Percentiles rank a stretch among this genome's conserved stretches.
Conservation (phyloP, 2,888 invertebrate genomes). For the Dugesia japonica region DNA sequence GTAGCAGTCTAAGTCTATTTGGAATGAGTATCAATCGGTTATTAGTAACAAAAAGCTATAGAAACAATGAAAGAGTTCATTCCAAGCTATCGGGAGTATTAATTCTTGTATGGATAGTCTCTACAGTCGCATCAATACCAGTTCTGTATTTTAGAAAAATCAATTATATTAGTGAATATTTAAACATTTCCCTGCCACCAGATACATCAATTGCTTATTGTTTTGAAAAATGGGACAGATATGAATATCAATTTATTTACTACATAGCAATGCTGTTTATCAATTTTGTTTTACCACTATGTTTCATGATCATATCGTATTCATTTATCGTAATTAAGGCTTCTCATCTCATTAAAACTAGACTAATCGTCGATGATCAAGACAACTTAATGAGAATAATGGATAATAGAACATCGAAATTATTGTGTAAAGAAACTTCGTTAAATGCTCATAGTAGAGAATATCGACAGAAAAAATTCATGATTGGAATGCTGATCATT, state of each 20-base stretch:
- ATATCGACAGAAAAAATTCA: not conserved
- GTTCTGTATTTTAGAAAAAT: not conserved
- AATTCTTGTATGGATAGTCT: not conserved
- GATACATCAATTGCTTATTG: not conserved
- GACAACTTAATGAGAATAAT: not conserved
- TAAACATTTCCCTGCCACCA: not conserved
- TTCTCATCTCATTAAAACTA: not conserved
- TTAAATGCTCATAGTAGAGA: not conserved
- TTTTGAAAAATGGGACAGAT: not conserved
- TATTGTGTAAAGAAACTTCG: not conserved
- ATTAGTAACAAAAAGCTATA: not conserved
- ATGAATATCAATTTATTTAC: not conserved
- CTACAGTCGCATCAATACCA: not conserved
- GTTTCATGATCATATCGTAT: not conserved
- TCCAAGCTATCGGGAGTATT: not conserved
- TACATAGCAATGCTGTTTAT: not conserved
- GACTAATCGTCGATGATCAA: not conserved
- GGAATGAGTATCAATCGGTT: not conserved
- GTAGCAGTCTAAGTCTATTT: not conserved
- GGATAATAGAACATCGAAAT: not conserved
- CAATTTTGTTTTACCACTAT: not conserved
- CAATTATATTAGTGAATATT: not conserved
- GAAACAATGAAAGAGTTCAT: not conserved
- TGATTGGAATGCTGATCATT: conserved; percentile 51
- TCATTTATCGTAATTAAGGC: not conserved